Conservation (phyloP, 2,797 vertebrate species). For the Enteromius mattozi region DNA sequence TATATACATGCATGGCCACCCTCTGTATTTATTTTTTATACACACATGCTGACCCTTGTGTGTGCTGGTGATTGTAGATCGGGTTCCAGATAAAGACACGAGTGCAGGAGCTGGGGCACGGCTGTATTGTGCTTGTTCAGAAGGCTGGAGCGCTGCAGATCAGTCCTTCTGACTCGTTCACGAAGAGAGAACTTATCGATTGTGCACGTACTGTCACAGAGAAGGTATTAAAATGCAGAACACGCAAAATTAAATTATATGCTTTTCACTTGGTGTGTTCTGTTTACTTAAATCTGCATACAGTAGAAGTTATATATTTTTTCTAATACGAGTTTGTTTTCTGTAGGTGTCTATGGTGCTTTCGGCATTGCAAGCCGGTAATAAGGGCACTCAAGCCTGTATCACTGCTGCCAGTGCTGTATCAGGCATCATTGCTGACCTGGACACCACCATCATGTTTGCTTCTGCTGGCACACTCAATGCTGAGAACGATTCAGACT, state of each 20-base stretch:
- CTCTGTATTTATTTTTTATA: not conserved
- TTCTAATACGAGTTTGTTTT: not conserved
- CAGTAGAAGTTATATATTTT: not conserved
- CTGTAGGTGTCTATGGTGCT: constrained; percentile 92
- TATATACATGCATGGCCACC: not conserved
- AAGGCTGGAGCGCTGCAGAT: constrained; percentile 94
- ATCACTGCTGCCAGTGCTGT: constrained; percentile 94
- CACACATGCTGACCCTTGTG: constrained; percentile 55
- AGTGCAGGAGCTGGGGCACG: constrained; percentile 94
- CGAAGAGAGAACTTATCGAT: constrained; percentile 94
- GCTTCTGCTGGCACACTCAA: constrained; percentile 95
- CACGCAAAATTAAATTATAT: not conserved
- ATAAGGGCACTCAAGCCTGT: constrained; percentile 96
- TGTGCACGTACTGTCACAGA: constrained; percentile 93
- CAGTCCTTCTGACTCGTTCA: constrained; percentile 90
- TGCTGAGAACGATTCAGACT: constrained; percentile 89
- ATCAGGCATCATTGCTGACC: constrained; percentile 95
- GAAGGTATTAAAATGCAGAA: constrained; percentile 79
- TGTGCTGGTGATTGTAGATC: constrained; percentile 75
- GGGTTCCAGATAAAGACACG: constrained; percentile 93
- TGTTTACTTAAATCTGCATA: not conserved
- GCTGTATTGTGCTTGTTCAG: constrained; percentile 95
- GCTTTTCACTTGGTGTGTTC: not conserved
- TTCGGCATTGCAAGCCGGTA: constrained; percentile 94
- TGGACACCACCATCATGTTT: constrained; percentile 99